Percentiles rank a stretch among this genome's conserved stretches.
These are phyloP conservation scores for Macrocentrus cingulum DNA, from an alignment of 1,140 invertebrate species.

Conservation along the genomic window DNA sequence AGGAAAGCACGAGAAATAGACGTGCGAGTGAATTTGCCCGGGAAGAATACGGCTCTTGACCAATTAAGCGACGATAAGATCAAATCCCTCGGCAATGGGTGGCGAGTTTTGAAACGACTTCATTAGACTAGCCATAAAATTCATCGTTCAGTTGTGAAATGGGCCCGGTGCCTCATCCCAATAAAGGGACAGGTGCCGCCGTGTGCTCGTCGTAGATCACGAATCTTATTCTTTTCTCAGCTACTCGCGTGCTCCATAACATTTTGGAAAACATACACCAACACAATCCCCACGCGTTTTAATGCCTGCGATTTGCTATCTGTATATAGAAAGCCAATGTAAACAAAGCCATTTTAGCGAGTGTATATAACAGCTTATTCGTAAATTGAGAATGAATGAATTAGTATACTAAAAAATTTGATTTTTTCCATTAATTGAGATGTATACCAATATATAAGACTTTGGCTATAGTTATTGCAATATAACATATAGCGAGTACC, in stretches of 20 bases:
- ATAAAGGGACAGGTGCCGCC: slow-evolving; percentile 46
- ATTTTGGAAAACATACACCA: slow-evolving; percentile 14
- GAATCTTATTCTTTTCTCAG: slow-evolving; percentile 8
- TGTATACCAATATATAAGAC: too few species aligned
- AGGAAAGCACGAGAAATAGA: not conserved
- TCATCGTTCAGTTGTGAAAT: slow-evolving; percentile 47
- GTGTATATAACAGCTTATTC: not conserved
- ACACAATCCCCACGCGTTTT: not conserved
- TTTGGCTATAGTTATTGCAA: too few species aligned
- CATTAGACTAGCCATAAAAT: slow-evolving; percentile 56
- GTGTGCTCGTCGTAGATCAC: slow-evolving; percentile 42
- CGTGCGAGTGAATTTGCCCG: not conserved
- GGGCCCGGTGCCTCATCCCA: slow-evolving; percentile 20
- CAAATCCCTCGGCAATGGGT: slow-evolving; percentile 12
- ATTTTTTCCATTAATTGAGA: too few species aligned
- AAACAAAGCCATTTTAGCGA: slow-evolving; percentile 21
- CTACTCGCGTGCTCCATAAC: not conserved
- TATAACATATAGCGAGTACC: too few species aligned
- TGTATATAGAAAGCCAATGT: not conserved
- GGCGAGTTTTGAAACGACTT: slow-evolving; percentile 52
- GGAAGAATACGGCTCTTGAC: not conserved
- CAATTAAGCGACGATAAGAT: slow-evolving; percentile 13
- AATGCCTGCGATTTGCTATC: not conserved
- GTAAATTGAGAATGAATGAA: not conserved
- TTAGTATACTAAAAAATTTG: too few species aligned